Base-by-base conservation (phyloP, 2,888 invertebrate species). In the Agrotis clavis region DNA sequence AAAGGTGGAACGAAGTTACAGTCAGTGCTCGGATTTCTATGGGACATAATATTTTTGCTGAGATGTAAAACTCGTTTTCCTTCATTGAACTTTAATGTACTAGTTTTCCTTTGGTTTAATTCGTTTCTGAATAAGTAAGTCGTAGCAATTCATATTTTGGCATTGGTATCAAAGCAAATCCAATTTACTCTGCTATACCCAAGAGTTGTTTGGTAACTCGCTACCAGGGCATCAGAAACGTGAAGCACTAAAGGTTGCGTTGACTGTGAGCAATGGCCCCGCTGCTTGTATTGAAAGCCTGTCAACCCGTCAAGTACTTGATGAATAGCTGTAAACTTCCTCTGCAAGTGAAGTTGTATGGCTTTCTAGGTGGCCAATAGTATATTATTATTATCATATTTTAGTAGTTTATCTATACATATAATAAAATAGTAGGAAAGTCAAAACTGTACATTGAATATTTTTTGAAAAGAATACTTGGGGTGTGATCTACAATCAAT, bases 291-390 rank as follows among this genome's bases (percentile, higher is more conserved):
- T 79, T 79, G 83, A 82, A 79, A 62, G 59, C 74, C 56, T 74
- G 83, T 81, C 83, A 68, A 50, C 30, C 65, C 47, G 74, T 77
- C 82, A 64, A 66, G 59, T 53, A 48, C 50, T 70, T 83, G 83
- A 81, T 81, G 79, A 71, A 81, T 81, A 67, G 83, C 64, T 68
- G 18, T 66, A 67, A 71, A 81, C 83, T 82, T 77, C 79, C 67
- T 65, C 50, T 71, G 48, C 48, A 64, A 48, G 65, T 63, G 51
- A 53, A 78, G 53, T 57, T 77, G 47, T 50, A 48, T 25, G 35
- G 35, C 6, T 47, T 57, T 71, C 56, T 70, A 48, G 41, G 35
- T 59, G 19, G 72, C 47, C 62, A 53, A 30, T 60, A 35, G 2
- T 35, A 35, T 57, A 57, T 25, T 56, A 21, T 48, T 47, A 56